phyloP scores from a whole-genome alignment of 53 echinoderm and acorn worm species.

The Zoroaster sp. region DNA sequence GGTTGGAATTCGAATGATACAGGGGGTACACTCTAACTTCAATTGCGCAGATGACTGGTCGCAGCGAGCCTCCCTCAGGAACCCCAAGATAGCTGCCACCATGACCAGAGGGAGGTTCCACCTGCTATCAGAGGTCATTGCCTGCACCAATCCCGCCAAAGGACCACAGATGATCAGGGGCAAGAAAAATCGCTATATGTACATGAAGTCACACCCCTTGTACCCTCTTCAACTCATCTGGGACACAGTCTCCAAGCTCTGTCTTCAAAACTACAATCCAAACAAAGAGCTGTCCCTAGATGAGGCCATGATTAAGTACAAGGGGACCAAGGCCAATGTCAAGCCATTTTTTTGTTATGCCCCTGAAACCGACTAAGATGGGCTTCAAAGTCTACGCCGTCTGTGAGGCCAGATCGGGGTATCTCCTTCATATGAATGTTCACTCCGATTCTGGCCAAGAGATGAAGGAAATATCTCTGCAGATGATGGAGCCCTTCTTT shows the following conservation, averaged over 20 bases:
- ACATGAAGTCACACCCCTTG: not conserved
- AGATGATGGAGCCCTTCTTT: slow-evolving; percentile 12
- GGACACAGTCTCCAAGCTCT: not conserved
- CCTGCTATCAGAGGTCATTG: not conserved
- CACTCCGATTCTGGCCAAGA: not conserved
- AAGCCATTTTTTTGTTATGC: too few relatives aligned
- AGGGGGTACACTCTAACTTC: too few relatives aligned
- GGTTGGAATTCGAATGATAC: too few relatives aligned
- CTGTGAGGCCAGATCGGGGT: not conserved
- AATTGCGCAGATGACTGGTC: too few relatives aligned
- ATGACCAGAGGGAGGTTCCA: not conserved
- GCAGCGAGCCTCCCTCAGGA: too few relatives aligned
- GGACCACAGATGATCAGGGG: not conserved
- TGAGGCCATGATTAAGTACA: not conserved
- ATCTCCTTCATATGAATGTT: not conserved
- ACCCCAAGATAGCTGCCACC: not conserved
- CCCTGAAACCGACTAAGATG: not conserved
- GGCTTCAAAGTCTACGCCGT: slow-evolving; percentile 15
- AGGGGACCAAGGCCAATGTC: too few relatives aligned
- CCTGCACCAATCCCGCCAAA: not conserved
- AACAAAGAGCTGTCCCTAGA: not conserved
- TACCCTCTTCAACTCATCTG: not conserved
- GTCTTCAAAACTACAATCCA: not conserved
- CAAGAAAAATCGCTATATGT: not conserved
- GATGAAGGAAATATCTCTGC: not conserved